phyloP scores from a whole-genome alignment of 2,888 invertebrate species.

The Rhingia rostrata region DNA sequence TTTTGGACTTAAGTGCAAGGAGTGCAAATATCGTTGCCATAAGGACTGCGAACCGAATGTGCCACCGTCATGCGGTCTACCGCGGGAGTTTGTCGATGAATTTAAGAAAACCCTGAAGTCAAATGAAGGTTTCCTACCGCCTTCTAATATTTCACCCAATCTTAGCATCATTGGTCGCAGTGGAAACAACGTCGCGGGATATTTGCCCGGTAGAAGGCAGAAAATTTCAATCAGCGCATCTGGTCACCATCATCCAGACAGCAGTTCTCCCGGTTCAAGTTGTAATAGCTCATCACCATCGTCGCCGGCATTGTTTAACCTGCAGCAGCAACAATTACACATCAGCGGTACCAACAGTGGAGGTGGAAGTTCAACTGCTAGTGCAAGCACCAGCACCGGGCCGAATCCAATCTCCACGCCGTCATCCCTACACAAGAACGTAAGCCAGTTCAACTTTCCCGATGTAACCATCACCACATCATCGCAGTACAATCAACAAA shows the following conservation, averaged over 20 bases:
- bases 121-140: conserved; percentile 82
- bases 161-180: conserved; percentile 78
- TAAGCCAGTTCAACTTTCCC: conserved; percentile 82
- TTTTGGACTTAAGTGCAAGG: conserved; percentile 94
- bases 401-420: conserved; percentile 78
- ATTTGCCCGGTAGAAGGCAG: conserved; percentile 72
- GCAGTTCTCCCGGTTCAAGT: conserved; percentile 96
- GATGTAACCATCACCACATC: conserved; percentile 81
- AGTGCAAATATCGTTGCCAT: conserved; percentile 92
- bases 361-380: conserved; percentile 75
- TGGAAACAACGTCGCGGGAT: conserved; percentile 65
- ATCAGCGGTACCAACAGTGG: conserved; percentile 75
- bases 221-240: conserved; percentile 74
- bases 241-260: conserved; percentile 86
- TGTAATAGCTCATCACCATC: conserved; percentile 98
- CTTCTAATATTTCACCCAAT: conserved; percentile 81
- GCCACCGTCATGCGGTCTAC: conserved; percentile 95
- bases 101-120: conserved; percentile 89
- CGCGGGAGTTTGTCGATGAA: conserved; percentile 91
- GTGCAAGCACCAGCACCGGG: conserved; percentile 66
- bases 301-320: conserved; percentile 90
- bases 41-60: conserved; percentile 95
- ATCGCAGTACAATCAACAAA: conserved; percentile 71
- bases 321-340: conserved; percentile 82
- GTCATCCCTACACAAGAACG: conserved; percentile 80